A percentile compares a stretch with the other conserved stretches of the same genome.
Evolutionary conservation across 2,113 vertebrate genomes (phyloP).

Genomic region (Chamaea fasciata): DNA sequence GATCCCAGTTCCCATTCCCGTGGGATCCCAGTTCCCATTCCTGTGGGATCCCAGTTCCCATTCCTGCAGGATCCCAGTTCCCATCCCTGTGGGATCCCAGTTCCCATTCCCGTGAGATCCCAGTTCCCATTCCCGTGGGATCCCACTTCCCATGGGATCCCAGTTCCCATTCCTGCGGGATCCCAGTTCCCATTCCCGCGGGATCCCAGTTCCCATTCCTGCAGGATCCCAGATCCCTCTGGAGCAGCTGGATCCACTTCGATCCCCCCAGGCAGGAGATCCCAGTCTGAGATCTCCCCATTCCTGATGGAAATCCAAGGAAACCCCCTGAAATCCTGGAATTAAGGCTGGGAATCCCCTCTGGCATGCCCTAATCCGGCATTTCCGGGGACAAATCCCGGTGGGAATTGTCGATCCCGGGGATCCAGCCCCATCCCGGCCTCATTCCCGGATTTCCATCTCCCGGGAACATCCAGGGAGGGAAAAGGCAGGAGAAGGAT

Average conservation of each 20-base stretch:
- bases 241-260: background rate
- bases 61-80: too few relatives aligned
- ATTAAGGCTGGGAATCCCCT: background rate
- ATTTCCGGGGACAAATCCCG: background rate
- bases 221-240: background rate
- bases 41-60: background rate
- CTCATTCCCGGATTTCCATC: background rate
- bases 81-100: too few relatives aligned
- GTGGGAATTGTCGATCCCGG: background rate
- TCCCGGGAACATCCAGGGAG: background rate
- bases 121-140: too few relatives aligned
- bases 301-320: too few relatives aligned
- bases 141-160: background rate
- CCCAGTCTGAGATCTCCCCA: background rate
- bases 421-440: background rate
- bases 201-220: background rate
- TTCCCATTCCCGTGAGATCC: background rate
- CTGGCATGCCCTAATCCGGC: background rate
- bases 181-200: too few relatives aligned
- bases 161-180: too few relatives aligned
- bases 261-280: background rate
- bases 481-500: background rate
- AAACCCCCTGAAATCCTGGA: background rate
- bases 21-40: background rate
- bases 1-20: too few relatives aligned